Evolutionary conservation across 2,113 vertebrate genomes (phyloP), one percentile per base, ranked within the genome.

Genomic region (Mugil cephalus): DNA sequence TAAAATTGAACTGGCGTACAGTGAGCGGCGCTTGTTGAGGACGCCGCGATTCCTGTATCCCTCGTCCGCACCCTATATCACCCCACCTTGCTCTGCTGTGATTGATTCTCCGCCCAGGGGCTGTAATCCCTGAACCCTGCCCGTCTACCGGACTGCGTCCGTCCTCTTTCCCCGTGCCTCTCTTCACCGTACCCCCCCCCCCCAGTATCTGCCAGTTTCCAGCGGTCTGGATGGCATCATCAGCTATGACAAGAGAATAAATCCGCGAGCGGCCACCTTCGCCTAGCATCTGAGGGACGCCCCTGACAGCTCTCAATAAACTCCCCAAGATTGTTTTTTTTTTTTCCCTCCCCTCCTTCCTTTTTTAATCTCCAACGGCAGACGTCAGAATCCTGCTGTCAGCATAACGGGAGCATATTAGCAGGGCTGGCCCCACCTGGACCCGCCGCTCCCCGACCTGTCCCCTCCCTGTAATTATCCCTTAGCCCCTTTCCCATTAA

Each of bases 391-490:
- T 95, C 91, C 91, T 87, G 89, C 94, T 94, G 95, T 93, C 93
- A 94, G 94, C 94, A 92, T 92, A 95, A 95, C 91, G 48, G 92
- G 93, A 93, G 91, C 92, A 94, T 95, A 94, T 95, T 94, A 93
- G 92, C 88, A 87, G 80, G 82, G 85, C 15, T 21, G 7, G 88
- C 92, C 92, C 91, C 91, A 89, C 93, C 94, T 93, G 87, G 91
- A 91, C 87, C 84, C 90, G 86, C 71, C 90, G 87, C 92, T 91
- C 86, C 89, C 91, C 85, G 38, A 89, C 94, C 89, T 82, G 86
- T 92, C 91, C 93, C 90, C 93, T 93, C 92, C 88, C 93, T 90
- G 82, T 95, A 96, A 95, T 94, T 95, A 95, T 94, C 92, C 87
- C 92, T 84, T 89, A 87, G 86, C 89, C 87, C 91, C 86, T 92